A percentile compares a stretch with the other conserved stretches of the same genome.
These are phyloP conservation scores for Scophthalmus maximus DNA, from an alignment of 2,113 vertebrate genomes.

Conservation along the genomic window DNA sequence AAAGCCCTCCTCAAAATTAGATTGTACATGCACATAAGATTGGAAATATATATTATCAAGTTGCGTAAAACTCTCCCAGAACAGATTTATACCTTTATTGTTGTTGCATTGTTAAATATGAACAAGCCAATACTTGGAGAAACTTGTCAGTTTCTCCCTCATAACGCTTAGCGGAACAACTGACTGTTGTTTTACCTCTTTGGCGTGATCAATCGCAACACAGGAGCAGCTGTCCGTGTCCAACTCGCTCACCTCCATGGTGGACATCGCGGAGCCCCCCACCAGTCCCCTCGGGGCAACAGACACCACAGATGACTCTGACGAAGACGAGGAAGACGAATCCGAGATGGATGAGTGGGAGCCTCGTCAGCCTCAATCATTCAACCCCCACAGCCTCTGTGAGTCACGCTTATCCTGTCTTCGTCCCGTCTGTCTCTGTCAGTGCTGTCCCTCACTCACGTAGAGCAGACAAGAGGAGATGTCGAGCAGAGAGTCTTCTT, in stretches of 20 bases:
- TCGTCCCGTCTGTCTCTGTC: background rate
- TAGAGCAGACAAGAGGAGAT: background rate
- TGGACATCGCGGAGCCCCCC: slow-evolving; percentile 83
- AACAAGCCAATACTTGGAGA: too few relatives aligned
- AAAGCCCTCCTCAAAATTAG: too few relatives aligned
- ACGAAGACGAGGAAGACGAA: slow-evolving; percentile 94
- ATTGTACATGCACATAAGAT: too few relatives aligned
- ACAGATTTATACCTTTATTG: too few relatives aligned
- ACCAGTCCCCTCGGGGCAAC: slow-evolving; percentile 89
- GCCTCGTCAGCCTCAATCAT: slow-evolving; percentile 87
- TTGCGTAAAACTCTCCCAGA: too few relatives aligned
- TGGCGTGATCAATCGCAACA: background rate
- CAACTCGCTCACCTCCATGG: slow-evolving; percentile 88
- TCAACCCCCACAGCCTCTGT: slow-evolving; percentile 95
- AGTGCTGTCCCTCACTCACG: background rate
- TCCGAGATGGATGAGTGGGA: slow-evolving; percentile 97
- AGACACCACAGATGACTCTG: slow-evolving; percentile 89
- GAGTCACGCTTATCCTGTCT: slow-evolving; percentile 66
- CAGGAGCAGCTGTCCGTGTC: slow-evolving; percentile 89
- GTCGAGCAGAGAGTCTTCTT: too few relatives aligned
- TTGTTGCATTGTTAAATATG: too few relatives aligned
- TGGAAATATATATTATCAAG: too few relatives aligned
- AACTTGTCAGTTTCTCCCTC: background rate
- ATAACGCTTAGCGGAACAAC: background rate
- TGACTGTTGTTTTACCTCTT: background rate